Conservation (phyloP, 1,140 invertebrate species). For the Gryon sp. region DNA sequence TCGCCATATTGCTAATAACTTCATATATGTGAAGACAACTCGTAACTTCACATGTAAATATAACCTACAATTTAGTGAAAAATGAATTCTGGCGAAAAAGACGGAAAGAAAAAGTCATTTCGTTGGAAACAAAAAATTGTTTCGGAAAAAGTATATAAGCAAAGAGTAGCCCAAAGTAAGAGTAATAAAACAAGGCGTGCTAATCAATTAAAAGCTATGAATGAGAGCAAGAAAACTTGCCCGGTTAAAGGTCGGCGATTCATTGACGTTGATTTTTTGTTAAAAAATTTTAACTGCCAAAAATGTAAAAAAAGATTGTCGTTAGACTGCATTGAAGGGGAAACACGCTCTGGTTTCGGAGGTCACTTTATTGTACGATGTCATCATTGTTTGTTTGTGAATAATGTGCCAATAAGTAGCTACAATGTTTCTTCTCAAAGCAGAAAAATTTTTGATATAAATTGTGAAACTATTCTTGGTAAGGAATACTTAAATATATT, state of each 20-base stretch:
- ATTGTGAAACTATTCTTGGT: slow-evolving; percentile 1
- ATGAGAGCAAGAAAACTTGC: neutral
- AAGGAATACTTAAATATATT: neutral
- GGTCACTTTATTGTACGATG: slow-evolving; percentile 1
- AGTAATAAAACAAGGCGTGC: neutral
- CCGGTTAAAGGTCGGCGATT: neutral
- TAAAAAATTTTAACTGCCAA: neutral
- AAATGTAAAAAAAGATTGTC: neutral
- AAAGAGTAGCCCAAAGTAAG: neutral
- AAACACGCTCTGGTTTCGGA: neutral
- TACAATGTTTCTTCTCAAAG: too few relatives aligned
- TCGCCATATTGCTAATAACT: too few relatives aligned
- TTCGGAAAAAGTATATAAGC: slow-evolving; percentile 1
- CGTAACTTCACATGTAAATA: too few relatives aligned
- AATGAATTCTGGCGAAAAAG: too few relatives aligned
- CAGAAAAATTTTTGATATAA: slow-evolving; percentile 8
- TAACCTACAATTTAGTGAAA: too few relatives aligned
- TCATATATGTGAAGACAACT: too few relatives aligned
- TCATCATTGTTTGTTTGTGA: neutral
- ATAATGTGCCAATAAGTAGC: neutral
- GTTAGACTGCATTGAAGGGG: neutral
- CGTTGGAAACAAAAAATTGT: slow-evolving; percentile 6
- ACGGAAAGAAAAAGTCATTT: slow-evolving; percentile 1
- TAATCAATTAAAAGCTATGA: too few relatives aligned
- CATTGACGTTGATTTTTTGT: neutral